These are phyloP conservation scores for Australoheros facetus DNA, from an alignment of 2,797 vertebrate species.

Conservation along the genomic window DNA sequence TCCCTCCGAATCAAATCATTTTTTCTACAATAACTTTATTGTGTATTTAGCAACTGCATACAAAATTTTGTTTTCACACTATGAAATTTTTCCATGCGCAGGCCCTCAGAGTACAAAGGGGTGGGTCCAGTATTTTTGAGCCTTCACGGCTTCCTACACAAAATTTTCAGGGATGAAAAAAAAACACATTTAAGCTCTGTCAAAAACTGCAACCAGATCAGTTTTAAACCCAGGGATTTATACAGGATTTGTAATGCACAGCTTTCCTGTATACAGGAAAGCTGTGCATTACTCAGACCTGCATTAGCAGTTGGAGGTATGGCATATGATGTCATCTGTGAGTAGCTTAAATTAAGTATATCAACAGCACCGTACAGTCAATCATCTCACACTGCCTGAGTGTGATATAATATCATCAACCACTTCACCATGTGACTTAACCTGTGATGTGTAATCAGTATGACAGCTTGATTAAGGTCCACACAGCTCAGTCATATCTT, in stretches of 20 bases:
- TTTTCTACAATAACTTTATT: background rate
- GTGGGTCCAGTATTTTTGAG: background rate
- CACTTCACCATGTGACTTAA: slow-evolving; percentile 26
- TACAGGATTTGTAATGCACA: background rate
- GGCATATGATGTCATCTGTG: slow-evolving; percentile 36
- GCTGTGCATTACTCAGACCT: background rate
- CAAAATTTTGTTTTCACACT: background rate
- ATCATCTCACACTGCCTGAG: slow-evolving; percentile 6
- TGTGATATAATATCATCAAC: slow-evolving; percentile 33
- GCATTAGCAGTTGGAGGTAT: slow-evolving; percentile 32
- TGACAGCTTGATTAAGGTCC: slow-evolving; percentile 30
- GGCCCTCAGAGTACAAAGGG: background rate
- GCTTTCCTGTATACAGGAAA: background rate
- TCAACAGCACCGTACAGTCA: slow-evolving; percentile 35
- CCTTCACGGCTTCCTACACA: background rate
- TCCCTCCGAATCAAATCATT: background rate
- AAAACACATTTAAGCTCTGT: background rate
- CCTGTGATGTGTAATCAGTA: slow-evolving; percentile 9
- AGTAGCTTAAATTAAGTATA: slow-evolving; percentile 51
- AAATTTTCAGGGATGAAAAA: background rate
- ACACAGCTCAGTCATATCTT: background rate
- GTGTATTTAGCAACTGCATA: background rate
- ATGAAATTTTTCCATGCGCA: background rate
- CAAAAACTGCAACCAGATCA: background rate
- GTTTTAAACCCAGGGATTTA: background rate